phyloP scores from a whole-genome alignment of 2,797 vertebrate genomes.

The Cygnus olor region DNA sequence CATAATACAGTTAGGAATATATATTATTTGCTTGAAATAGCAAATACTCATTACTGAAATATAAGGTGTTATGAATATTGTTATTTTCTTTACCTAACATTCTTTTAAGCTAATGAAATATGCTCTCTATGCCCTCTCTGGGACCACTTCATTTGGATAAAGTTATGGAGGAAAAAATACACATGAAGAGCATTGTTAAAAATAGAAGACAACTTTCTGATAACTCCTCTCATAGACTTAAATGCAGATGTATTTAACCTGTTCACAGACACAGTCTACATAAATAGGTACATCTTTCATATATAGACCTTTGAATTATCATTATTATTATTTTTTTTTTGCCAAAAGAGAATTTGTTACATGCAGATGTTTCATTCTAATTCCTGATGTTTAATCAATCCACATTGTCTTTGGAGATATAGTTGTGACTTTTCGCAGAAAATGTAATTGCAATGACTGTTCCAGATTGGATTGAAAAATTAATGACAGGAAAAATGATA shows the following conservation, averaged over 20 bases:
- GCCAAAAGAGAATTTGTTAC: slow-evolving; percentile 15
- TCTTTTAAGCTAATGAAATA: background rate
- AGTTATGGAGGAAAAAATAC: background rate
- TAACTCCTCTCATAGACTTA: background rate
- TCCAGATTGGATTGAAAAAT: slow-evolving; percentile 35
- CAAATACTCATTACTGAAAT: background rate
- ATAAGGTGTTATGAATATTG: background rate
- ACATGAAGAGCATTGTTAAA: background rate
- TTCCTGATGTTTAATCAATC: slow-evolving; percentile 51
- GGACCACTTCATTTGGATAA: background rate
- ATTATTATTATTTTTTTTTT: background rate
- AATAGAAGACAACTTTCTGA: background rate
- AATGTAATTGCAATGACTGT: slow-evolving; percentile 48
- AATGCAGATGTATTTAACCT: background rate
- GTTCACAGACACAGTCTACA: background rate
- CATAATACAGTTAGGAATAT: accelerated
- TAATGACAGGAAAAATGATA: background rate
- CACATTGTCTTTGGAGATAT: slow-evolving; percentile 45
- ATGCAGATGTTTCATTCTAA: slow-evolving; percentile 53
- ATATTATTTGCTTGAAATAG: background rate
- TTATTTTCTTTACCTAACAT: background rate
- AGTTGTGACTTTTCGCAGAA: slow-evolving; percentile 39
- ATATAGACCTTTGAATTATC: slow-evolving; percentile 36
- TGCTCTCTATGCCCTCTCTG: background rate
- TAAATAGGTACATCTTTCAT: slow-evolving; percentile 8